These are phyloP conservation scores for Synanthedon vespiformis DNA, from an alignment of 2,888 invertebrate species.

Conservation along the genomic window DNA sequence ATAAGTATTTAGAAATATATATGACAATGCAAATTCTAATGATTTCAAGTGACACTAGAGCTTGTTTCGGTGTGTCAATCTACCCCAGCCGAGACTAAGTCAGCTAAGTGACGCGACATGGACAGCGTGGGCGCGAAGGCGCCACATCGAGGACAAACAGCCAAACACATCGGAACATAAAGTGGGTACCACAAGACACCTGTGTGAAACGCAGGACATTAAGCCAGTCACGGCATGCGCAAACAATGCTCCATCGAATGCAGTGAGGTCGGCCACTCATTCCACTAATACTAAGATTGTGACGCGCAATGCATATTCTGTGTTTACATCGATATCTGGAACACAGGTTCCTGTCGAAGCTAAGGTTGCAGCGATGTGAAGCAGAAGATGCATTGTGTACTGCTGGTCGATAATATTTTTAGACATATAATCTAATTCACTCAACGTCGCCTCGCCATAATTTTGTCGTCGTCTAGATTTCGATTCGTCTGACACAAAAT, in stretches of 20 bases:
- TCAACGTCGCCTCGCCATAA: constrained; percentile 18
- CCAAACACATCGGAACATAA: constrained; percentile 50
- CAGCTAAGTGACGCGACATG: constrained; percentile 36
- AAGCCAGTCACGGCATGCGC: constrained; percentile 67
- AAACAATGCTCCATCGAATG: constrained; percentile 67
- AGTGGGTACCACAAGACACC: constrained; percentile 54
- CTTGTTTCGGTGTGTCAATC: constrained; percentile 37
- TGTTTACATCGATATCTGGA: constrained; percentile 36
- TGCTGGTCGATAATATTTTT: constrained; percentile 15
- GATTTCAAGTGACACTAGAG: not conserved
- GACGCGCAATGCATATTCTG: constrained; percentile 60
- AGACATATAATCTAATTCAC: constrained; percentile 10
- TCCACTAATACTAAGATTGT: constrained; percentile 63
- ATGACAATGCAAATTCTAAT: too few species aligned
- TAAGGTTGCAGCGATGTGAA: constrained; percentile 19
- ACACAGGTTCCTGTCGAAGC: constrained; percentile 23
- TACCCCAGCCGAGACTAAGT: constrained; percentile 19
- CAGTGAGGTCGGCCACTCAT: constrained; percentile 69
- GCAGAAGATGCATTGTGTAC: constrained; percentile 54
- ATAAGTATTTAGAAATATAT: not conserved
- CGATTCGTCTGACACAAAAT: constrained; percentile 6
- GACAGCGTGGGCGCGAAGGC: constrained; percentile 51
- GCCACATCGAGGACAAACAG: constrained; percentile 64
- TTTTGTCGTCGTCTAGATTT: constrained; percentile 10
- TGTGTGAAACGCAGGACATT: constrained; percentile 60